Evolutionary conservation across 1,140 invertebrate species (phyloP), one percentile per base, ranked within the genome.

Genomic region (Megalonaias nervosa): DNA sequence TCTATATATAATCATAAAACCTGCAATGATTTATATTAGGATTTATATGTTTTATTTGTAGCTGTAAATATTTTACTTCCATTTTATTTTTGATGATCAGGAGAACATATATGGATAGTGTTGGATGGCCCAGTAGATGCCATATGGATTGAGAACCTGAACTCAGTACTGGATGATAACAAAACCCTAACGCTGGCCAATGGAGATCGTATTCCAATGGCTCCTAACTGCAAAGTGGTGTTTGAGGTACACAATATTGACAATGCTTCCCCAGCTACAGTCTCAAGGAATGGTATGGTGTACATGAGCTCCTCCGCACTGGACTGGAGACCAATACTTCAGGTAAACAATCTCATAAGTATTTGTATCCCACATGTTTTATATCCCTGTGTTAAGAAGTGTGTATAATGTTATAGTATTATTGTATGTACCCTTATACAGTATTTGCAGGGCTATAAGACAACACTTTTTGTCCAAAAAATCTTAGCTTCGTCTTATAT

Each of bases 211-310:
- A 91, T 91, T 57, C 89, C 89, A 12, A 91, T 91, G 90, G 85
- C 89, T 13, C 85, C 88, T 6, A 87, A 84, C 68, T 90, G 88
- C 78, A 91, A 91, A 81, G 86, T 91, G 66, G 81, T 91, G 15
- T 91, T 91, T 87, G 90, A 91, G 70, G 88, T 90, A 15, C 89
- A 91, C 81, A 91, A 91, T 76, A 91, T 91, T 82, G 90, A 91
- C 78, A 90, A 91, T 82, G 90, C 90, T 14, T 91, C 89, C 9
- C 90, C 90, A 64, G 90, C 90, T 68, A 91, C 90, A 48, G 90
- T 91, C 11, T 91, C 90, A 21, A 82, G 90, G 55, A 90, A 89
- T 79, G 90, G 90, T 72, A 91, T 91, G 90, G 89, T 91, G 0
- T 91, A 86, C 81, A 90, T 91, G 87, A 89, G 87, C 74, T 84